Percentiles rank a stretch among this genome's conserved stretches.
phyloP scores from a whole-genome alignment of 2,888 invertebrate species.

The Autographa gamma region DNA sequence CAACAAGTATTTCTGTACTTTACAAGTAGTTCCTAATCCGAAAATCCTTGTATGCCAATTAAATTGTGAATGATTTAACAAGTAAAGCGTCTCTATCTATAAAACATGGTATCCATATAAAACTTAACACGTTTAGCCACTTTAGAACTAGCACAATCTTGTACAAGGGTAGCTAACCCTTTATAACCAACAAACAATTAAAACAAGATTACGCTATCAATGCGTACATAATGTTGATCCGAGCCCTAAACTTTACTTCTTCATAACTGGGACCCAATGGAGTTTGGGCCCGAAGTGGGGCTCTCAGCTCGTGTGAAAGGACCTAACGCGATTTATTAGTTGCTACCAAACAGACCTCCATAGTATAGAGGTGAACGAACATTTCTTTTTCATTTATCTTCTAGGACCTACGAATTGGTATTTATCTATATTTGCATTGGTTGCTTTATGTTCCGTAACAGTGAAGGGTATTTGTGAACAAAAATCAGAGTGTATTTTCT shows the following conservation, averaged over 20 bases:
- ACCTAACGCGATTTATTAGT: constrained; percentile 33
- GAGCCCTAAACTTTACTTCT: constrained; percentile 49
- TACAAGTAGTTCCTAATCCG: background rate
- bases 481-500: no score
- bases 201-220: constrained; percentile 54
- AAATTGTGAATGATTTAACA: background rate
- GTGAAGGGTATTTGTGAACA: background rate
- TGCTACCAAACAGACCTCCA: constrained; percentile 7
- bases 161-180: constrained; percentile 41
- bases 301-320: constrained; percentile 18
- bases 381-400: background rate
- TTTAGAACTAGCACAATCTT: constrained; percentile 26
- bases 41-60: background rate
- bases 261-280: constrained; percentile 27
- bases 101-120: constrained; percentile 14
- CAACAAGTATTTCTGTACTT: background rate
- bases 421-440: background rate
- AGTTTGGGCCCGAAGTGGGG: constrained; percentile 16
- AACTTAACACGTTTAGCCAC: constrained; percentile 23
- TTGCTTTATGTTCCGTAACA: no score
- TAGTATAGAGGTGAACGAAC: background rate
- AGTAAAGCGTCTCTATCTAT: background rate
- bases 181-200: constrained; percentile 51
- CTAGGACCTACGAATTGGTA: background rate
- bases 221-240: constrained; percentile 31